Evolutionary conservation across 2,888 invertebrate genomes (phyloP), one percentile per base, ranked within the genome.

Genomic region (Platynereis dumerilii): DNA sequence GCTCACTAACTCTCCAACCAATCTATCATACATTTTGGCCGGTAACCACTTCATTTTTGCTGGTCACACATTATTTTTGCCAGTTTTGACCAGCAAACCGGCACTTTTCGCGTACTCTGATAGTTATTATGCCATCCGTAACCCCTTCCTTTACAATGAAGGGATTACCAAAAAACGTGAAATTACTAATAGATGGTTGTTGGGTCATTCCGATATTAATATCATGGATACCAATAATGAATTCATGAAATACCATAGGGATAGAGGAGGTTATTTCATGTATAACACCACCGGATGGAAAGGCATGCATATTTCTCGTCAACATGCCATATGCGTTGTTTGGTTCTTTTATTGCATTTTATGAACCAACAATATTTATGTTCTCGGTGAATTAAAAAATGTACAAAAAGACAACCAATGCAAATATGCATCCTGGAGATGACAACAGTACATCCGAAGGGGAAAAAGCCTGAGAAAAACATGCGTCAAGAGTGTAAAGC

Each of bases 21-120:
- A n/a, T n/a, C 77, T 57, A 79, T 80, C 2, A 80, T 80, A 79
- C 80, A 79, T 2, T 79, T 80, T 68, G 77, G 75, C 79, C 78
- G 79, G 75, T 79, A 66, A 78, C 78, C 27, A 80, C 80, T 2
- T 76, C 78, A 27, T 80, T 34, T 7, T 34, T 5, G 12, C 5
- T 7, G 5, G 12, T 34, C 34, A 7, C 5, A 34, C 5, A 5
- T 12, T n/a, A 34, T 12, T 34, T 34, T 34, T 12, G 12, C 12
- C 12, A 7, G 12, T 7, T 34, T 34, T 34, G 7, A 34, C 80
- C 26, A 80, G 80, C 80, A 22, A 80, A 80, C 48, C 76, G 80
- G 44, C 79, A 80, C 64, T 72, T 80, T 55, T 78, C 77, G 20
- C 79, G 80, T 66, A 66, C 80, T 39, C 77, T 12, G 80, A 80